These are phyloP conservation scores for Kradibia gibbosae DNA, from an alignment of 1,140 invertebrate genomes.

Conservation along the genomic window DNA sequence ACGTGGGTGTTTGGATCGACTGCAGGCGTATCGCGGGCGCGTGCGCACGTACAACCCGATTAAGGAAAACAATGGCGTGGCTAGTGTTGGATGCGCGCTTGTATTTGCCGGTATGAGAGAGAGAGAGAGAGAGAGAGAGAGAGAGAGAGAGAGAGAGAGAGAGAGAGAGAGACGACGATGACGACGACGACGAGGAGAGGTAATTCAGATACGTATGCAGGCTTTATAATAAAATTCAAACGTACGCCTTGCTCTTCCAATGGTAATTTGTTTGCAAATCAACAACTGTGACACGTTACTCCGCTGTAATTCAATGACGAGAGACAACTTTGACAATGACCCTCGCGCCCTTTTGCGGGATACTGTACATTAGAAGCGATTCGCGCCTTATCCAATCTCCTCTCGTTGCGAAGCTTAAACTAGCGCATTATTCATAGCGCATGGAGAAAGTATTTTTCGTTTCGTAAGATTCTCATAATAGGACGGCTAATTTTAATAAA, in stretches of 20 bases:
- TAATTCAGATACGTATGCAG: no score
- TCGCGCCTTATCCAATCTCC: no score
- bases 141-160: no score
- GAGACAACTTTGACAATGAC: neutral
- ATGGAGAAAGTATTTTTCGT: neutral
- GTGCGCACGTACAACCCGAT: neutral
- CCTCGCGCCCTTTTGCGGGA: neutral
- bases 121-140: no score
- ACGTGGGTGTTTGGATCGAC: neutral
- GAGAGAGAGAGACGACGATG: no score
- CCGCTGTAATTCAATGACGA: neutral
- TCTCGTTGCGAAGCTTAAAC: neutral
- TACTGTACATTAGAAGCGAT: no score
- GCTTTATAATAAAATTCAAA: constrained; percentile 40
- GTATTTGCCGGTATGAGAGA: no score
- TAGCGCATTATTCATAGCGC: neutral
- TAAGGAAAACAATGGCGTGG: constrained; percentile 31
- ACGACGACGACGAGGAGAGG: no score
- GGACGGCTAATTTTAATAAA: neutral
- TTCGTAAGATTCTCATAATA: neutral
- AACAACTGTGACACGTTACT: neutral
- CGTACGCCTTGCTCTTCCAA: neutral
- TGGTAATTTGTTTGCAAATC: no score
- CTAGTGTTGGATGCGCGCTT: neutral
- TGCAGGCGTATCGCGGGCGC: neutral